These are phyloP conservation scores for Myxocyprinus asiaticus DNA, from an alignment of 2,113 vertebrate species.

Conservation along the genomic window DNA sequence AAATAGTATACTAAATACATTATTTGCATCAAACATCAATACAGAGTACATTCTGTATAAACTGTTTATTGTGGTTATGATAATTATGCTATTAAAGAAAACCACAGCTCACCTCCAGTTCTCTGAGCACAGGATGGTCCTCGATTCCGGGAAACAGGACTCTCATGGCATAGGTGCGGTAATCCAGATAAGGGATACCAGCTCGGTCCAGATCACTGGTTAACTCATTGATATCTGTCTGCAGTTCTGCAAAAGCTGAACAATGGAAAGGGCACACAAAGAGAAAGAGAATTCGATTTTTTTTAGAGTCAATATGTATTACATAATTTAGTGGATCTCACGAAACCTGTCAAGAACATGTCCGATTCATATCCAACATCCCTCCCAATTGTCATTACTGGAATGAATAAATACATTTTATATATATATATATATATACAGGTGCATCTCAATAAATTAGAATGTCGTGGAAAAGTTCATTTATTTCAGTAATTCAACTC, in stretches of 20 bases:
- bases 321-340: neutral
- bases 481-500: too few species aligned
- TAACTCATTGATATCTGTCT: constrained; percentile 97
- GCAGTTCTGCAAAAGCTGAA: constrained; percentile 94
- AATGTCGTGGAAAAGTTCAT: too few species aligned
- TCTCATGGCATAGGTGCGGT: constrained; percentile 94
- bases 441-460: too few species aligned
- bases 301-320: neutral
- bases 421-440: too few species aligned
- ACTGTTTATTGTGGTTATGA: too few species aligned
- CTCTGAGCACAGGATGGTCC: constrained; percentile 93
- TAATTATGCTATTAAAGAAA: neutral
- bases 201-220: constrained; percentile 96
- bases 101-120: constrained; percentile 85
- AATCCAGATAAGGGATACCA: constrained; percentile 95
- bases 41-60: too few species aligned
- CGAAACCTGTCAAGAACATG: neutral
- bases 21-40: too few species aligned
- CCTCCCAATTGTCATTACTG: too few species aligned
- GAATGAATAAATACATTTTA: too few species aligned
- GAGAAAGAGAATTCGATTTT: neutral
- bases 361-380: too few species aligned
- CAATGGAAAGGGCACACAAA: neutral
- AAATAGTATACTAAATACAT: too few species aligned
- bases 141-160: constrained; percentile 98